Base-by-base conservation (phyloP, 2,888 invertebrate genomes). In the Netelia virgata region DNA sequence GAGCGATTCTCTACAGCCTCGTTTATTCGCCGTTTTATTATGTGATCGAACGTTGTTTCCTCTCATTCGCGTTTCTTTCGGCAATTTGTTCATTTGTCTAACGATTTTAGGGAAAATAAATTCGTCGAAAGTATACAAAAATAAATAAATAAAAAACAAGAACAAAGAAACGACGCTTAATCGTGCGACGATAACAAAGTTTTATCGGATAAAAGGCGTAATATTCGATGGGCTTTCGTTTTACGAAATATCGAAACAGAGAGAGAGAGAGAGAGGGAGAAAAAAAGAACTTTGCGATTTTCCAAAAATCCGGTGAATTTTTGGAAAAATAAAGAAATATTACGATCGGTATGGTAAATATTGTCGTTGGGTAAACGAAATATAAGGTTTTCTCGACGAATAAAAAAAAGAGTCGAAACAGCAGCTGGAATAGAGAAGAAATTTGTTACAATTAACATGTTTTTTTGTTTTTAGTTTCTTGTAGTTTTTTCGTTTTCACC, bases 361-460 rank as follows among this genome's bases (percentile, higher is more conserved):
- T 28, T 28, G 28, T 28, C 28, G 6, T 28, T 28, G 28, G 28
- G 5, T 28, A 28, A 28, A 28, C 28, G 28, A 50, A 50, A 50
- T 50, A 63, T 8, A 41, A 36, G 8, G 14, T 6, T 10, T 41
- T 16, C 23, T 2, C 16, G 5, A 23, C 8, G 61, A 61, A 20
- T 8, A 36, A 70, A 55, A 36, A 28, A 55, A 18, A 18, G 55
- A 16, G n/a, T 55, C 55, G 11, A 8, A 47, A n/a, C 55, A 18
- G n/a, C 72, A 23, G 18, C 43, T 43, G 47, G 11, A 43, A 23
- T 11, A 16, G 43, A 23, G 47, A 69, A 78, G 61, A 53, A 50
- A 78, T 70, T 69, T 78, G 69, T 78, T 69, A 77, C 68, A 77
- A 78, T 78, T 63, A 78, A 70, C 78, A 53, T 61, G 61, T 61